Evolutionary conservation across 1,140 invertebrate species (phyloP).

Genomic region (Campoletis sonorensis): DNA sequence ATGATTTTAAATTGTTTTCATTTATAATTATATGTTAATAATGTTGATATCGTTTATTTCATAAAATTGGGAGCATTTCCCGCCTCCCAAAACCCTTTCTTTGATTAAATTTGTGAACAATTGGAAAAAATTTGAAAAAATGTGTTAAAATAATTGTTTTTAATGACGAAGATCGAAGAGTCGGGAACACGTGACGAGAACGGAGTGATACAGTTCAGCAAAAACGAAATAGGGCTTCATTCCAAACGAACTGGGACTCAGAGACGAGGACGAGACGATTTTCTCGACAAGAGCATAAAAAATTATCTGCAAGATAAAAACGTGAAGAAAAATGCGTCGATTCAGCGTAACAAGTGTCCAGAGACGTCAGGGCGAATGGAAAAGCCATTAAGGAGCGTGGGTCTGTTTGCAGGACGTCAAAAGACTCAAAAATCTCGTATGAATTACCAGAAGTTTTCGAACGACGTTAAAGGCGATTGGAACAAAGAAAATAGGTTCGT

Average conservation of each 20-base stretch:
- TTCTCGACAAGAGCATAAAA: constrained; percentile 42
- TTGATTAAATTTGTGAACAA: background rate
- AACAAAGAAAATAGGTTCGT: background rate
- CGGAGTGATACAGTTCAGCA: constrained; percentile 51
- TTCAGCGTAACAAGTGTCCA: background rate
- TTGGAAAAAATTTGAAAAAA: background rate
- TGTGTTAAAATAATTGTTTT: background rate
- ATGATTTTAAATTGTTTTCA: too few species aligned
- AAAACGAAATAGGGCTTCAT: background rate
- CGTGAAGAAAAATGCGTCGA: background rate
- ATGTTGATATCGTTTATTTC: too few species aligned
- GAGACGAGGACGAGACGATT: constrained; percentile 33
- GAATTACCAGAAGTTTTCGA: too few species aligned
- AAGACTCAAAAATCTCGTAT: background rate
- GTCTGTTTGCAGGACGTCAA: background rate
- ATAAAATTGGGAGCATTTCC: too few species aligned
- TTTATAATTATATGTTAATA: too few species aligned
- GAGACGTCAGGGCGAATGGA: background rate
- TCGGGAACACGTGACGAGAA: constrained; percentile 49
- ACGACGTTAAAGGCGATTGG: background rate
- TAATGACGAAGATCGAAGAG: constrained; percentile 58
- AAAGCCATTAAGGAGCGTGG: background rate
- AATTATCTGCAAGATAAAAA: constrained; percentile 37
- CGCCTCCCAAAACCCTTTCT: constrained; percentile 7
- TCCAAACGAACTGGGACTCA: constrained; percentile 11